phyloP scores from a whole-genome alignment of 2,113 vertebrate species.

The Apodemus speciosus region DNA sequence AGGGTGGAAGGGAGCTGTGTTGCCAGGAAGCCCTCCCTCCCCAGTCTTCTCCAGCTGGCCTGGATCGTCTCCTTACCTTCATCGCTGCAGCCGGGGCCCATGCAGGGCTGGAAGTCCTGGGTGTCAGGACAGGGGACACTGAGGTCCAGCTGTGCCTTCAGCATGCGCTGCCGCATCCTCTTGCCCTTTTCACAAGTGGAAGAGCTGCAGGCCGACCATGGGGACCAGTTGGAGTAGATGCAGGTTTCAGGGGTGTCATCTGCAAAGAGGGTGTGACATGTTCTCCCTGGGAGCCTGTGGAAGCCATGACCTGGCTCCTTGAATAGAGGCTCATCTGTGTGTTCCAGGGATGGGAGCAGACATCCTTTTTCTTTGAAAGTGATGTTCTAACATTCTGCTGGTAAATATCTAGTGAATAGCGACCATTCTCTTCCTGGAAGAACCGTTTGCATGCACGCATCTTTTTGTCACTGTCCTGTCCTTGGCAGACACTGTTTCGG shows the following conservation, averaged over 20 bases:
- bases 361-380: neutral
- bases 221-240: conserved; percentile 99
- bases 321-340: neutral
- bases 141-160: conserved; percentile 97
- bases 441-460: too few species aligned
- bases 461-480: neutral
- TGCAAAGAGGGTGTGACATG: conserved; percentile 74
- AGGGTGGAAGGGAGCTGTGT: accelerated
- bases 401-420: neutral
- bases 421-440: neutral
- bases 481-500: neutral
- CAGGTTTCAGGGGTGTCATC: conserved; percentile 99
- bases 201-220: conserved; percentile 98
- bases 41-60: neutral
- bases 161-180: conserved; percentile 98
- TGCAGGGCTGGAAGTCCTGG: conserved; percentile 98
- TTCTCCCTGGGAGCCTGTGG: neutral
- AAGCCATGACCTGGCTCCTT: neutral
- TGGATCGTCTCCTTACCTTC: conserved; percentile 88
- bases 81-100: conserved; percentile 97
- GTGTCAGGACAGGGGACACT: conserved; percentile 97
- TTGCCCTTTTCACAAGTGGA: conserved; percentile 99
- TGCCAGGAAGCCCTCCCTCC: neutral
- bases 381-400: neutral
- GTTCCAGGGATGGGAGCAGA: neutral